Evolutionary conservation across 92 coral and sea anemone species (phyloP), one percentile per base, ranked within the genome.

Genomic region (Palythoa grandiflora): DNA sequence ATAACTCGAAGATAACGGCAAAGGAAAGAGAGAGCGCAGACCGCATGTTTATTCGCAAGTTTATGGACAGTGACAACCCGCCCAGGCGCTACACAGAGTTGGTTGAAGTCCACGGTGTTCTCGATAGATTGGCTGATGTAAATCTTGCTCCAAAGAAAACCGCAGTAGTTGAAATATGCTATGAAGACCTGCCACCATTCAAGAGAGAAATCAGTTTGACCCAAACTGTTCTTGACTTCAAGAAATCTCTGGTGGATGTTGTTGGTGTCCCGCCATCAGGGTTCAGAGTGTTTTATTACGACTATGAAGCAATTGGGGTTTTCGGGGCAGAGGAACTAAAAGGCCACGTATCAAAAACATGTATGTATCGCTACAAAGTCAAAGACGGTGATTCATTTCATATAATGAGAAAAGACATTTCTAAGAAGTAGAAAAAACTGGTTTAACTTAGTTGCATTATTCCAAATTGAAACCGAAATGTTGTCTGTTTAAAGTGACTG

Each of bases 11-110:
- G 70, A 91, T 97, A 20, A 47, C 87, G 0, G 88, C 84, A 0
- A 90, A 87, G 16, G 99, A 97, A 57, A 87, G 98, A 71, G 99
- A 97, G 38, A 92, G 90, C 65, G 98, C 99, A 8, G 98, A 97
- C 70, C 89, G 99, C 20, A 85, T 91, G 87, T 95, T 95, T 38
- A 91, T 97, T 76, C 94, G 99, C 40, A 85, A 83, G 68, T 90
- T 89, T 77, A 94, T 93, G 95, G 97, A 91, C 83, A 92, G 89
- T 17, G 83, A 90, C 48, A 59, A 78, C 55, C 96, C 95, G 1
- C 98, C 98, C 17, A 40, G 73, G 60, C 87, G 99, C 20, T 89
- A 91, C 68, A 96, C 68, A 5, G 96, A 95, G 87, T 47, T 96
- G 12, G 93, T 93, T n/a, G 84, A 78, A 17, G 79, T 79, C 40